A percentile compares a stretch with the other conserved stretches of the same genome.
Conservation (phyloP, 1,140 invertebrate species). For the Eulimnadia texana region DNA sequence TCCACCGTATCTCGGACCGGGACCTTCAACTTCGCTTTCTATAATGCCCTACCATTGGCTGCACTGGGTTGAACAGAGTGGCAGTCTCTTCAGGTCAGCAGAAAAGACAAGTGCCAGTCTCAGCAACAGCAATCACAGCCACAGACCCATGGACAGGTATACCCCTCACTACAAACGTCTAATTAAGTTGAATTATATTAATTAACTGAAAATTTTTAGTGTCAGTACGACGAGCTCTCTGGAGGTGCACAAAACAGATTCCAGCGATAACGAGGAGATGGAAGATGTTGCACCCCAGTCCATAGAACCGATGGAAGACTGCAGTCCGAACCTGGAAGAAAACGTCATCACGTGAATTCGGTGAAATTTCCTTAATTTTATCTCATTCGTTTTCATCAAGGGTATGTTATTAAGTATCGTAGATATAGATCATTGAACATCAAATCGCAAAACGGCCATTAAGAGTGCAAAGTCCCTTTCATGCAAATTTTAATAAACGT, state of each 20-base stretch:
- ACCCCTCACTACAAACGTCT: no score
- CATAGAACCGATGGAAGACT: not conserved
- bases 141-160: conserved; percentile 12
- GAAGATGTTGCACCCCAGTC: conserved; percentile 1
- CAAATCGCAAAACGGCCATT: no score
- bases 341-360: not conserved
- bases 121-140: conserved; percentile 10
- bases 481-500: no score
- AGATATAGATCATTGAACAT: no score
- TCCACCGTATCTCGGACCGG: conserved; percentile 6
- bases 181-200: no score
- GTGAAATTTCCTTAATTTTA: no score
- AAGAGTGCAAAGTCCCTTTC: no score
- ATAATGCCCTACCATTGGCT: conserved; percentile 10
- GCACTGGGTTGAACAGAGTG: conserved; percentile 13
- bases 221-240: conserved; percentile 16
- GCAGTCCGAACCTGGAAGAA: not conserved
- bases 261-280: conserved; percentile 11
- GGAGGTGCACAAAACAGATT: conserved; percentile 18
- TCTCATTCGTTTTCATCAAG: no score
- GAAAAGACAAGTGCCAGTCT: conserved; percentile 8
- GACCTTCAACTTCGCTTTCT: not conserved
- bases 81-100: conserved; percentile 10
- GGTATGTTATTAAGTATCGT: no score
- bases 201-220: no score